Base-by-base conservation (phyloP, 2,113 vertebrate genomes). In the Gasterosteus nipponicus region DNA sequence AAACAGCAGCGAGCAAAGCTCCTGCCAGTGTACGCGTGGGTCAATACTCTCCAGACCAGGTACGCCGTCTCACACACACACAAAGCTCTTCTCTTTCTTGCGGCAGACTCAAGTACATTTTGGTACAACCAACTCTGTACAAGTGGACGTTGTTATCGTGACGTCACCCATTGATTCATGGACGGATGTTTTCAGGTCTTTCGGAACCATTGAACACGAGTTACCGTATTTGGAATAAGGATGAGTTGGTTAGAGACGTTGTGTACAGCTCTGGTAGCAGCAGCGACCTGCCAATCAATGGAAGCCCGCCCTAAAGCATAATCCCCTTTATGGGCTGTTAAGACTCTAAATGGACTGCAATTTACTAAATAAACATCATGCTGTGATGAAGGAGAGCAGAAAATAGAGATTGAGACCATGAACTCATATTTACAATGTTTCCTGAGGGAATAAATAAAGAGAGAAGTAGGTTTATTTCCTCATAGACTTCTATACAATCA, bases 11-110 rank as follows among this genome's bases (percentile, higher is more conserved):
- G 91, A 76, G 93, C 94, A 58, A 95, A 92, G 29, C 84, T 71
- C 31, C 80, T 98, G 77, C 97, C 96, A 0, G 33, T 95, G 5
- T 97, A 92, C 42, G 94, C 93, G 33, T 99, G 98, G 97, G 90
- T 98, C 87, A 97, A 98, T 81, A 95, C 95, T 42, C 76, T 91
- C 42, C 96, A 94, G 91, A 87, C 82, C 82, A 97, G 96, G 97
- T 97, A 89, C 11, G 3, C 64, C 14, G 7, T 26, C 39, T 12
- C 35, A 61, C 62, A 46, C 42, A 42, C 60, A 62, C 61, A 63
- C 60, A 31, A 26, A 26, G 54, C 29, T 33, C 41, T 49, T 49
- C 49, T 51, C 39, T 57, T 44, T 51, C 59, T 10, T 54, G 22
- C 31, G 26, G 51, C 51, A 62, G 42, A 31, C 62, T 39, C 10